Conservation (phyloP, 2,888 invertebrate genomes). For the Cataglyphis albicans region DNA sequence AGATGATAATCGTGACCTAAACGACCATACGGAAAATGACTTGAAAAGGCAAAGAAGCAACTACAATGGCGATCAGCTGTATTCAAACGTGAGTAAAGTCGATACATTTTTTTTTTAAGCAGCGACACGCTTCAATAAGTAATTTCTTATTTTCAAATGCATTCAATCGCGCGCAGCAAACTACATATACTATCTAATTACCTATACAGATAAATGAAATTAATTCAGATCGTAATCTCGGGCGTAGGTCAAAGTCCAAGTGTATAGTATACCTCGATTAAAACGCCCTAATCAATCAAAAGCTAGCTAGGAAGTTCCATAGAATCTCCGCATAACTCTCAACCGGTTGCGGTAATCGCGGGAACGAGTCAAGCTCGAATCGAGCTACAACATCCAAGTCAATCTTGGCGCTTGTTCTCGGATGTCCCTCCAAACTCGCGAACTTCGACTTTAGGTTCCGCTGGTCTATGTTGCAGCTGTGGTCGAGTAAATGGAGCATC, state of each 20-base stretch:
- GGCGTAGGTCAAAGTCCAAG: background rate
- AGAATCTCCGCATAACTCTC: slow-evolving; percentile 42
- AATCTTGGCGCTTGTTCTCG: slow-evolving; percentile 58
- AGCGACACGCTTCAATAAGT: background rate
- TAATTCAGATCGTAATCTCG: background rate
- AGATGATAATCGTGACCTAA: slow-evolving; percentile 96
- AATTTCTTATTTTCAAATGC: background rate
- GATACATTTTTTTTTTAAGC: background rate
- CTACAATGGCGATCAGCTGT: slow-evolving; percentile 96
- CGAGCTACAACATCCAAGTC: slow-evolving; percentile 59
- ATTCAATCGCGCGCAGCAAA: background rate
- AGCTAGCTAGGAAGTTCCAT: slow-evolving; percentile 37
- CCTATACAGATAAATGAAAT: slow-evolving; percentile 1
- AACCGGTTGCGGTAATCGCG: slow-evolving; percentile 40
- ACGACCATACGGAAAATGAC: slow-evolving; percentile 95
- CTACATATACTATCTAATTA: background rate
- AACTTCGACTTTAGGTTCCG: slow-evolving; percentile 70
- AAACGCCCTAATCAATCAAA: slow-evolving; percentile 48
- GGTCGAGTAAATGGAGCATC: slow-evolving; percentile 96
- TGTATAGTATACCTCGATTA: slow-evolving; percentile 22
- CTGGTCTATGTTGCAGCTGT: slow-evolving; percentile 88
- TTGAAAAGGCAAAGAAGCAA: slow-evolving; percentile 95
- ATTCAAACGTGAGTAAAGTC: slow-evolving; percentile 92
- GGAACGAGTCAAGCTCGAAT: slow-evolving; percentile 6
- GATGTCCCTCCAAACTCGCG: slow-evolving; percentile 58